Percentiles rank a stretch among this genome's conserved stretches.
Evolutionary conservation across 2,113 vertebrate genomes (phyloP).

Genomic region (Chunga burmeisteri): DNA sequence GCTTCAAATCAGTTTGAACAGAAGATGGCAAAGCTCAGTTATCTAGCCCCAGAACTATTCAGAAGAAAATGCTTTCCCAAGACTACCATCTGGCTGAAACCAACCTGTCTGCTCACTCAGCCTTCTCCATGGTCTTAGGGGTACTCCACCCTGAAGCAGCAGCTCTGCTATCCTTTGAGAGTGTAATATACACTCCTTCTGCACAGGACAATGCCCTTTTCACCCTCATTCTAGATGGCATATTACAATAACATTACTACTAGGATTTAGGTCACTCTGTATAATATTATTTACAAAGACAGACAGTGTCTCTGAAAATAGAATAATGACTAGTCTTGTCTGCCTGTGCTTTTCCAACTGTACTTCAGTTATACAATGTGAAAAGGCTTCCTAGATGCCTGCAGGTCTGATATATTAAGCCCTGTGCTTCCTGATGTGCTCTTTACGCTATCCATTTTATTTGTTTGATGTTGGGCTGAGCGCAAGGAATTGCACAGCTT

Average conservation of each 20-base stretch:
- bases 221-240: neutral
- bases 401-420: neutral
- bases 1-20: neutral
- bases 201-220: neutral
- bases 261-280: conserved; percentile 2
- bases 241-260: neutral
- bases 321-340: neutral
- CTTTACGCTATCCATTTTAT: neutral
- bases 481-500: neutral
- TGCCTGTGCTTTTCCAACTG: neutral
- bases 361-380: neutral
- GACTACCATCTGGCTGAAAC: neutral
- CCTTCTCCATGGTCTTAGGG: neutral
- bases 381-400: conserved; percentile 1
- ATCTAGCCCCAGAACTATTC: neutral
- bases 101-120: neutral
- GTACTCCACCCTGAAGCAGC: neutral
- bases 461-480: neutral
- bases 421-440: neutral
- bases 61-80: neutral
- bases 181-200: neutral
- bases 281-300: neutral
- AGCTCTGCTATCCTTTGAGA: neutral
- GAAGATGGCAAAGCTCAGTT: neutral
- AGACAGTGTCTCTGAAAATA: neutral